A percentile compares a stretch with the other conserved stretches of the same genome.
Evolutionary conservation across 2,888 invertebrate species (phyloP).

Genomic region (Platycheirus rosarum): DNA sequence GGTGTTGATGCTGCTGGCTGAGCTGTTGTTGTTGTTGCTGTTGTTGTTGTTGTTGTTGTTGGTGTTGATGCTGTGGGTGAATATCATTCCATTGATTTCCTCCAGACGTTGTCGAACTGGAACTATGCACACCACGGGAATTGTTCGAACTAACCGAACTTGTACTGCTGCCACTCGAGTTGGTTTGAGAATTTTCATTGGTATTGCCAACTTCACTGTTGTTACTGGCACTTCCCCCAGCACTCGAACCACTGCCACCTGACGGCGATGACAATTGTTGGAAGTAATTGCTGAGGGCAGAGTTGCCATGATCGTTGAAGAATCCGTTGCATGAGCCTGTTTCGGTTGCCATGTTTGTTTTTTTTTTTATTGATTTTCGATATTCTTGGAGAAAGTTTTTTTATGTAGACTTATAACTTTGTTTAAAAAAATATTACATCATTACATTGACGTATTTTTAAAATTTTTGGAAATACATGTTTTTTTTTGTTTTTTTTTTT

Average conservation of each 20-base stretch:
- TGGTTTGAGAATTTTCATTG: slow-evolving; percentile 59
- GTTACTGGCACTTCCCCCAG: slow-evolving; percentile 58
- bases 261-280: slow-evolving; percentile 77
- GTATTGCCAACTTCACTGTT: slow-evolving; percentile 64
- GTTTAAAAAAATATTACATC: slow-evolving; percentile 39
- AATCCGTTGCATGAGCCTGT: slow-evolving; percentile 79
- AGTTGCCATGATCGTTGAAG: slow-evolving; percentile 80
- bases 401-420: slow-evolving; percentile 6
- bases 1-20: slow-evolving; percentile 77
- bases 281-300: slow-evolving; percentile 78
- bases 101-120: slow-evolving; percentile 51
- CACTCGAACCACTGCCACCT: slow-evolving; percentile 65
- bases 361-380: no score
- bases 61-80: slow-evolving; percentile 67
- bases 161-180: slow-evolving; percentile 63
- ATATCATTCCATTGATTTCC: slow-evolving; percentile 67
- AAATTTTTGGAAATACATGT: not conserved
- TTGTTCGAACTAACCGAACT: slow-evolving; percentile 65
- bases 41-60: slow-evolving; percentile 71
- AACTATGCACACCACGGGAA: slow-evolving; percentile 48
- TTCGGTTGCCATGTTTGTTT: slow-evolving; percentile 74
- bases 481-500: not conserved
- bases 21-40: slow-evolving; percentile 69
- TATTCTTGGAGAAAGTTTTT: slow-evolving; percentile 14
- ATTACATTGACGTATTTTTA: not conserved